A percentile compares a stretch with the other conserved stretches of the same genome.
Evolutionary conservation across 2,797 vertebrate species (phyloP).

Genomic region (Rhinatrema bivittatum): DNA sequence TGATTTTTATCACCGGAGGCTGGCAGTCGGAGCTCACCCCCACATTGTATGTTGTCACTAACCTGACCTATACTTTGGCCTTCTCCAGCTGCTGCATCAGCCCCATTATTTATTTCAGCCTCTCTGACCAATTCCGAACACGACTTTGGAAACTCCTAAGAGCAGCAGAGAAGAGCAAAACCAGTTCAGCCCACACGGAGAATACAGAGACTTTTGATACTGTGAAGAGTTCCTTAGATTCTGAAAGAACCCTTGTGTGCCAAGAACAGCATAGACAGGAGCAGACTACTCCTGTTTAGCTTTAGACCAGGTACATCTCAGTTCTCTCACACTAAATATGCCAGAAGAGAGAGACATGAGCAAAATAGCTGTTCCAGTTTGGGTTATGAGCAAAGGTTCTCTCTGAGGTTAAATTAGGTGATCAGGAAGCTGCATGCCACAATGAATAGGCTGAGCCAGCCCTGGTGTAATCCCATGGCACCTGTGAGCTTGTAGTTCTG

Average conservation of each 20-base stretch:
- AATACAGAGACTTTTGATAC: neutral
- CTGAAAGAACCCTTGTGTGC: neutral
- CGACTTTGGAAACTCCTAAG: neutral
- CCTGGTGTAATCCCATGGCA: too few species aligned
- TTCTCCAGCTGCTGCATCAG: conserved; percentile 1
- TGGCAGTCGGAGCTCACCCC: neutral
- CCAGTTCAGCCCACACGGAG: neutral
- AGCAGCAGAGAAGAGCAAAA: neutral
- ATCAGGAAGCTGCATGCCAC: too few species aligned
- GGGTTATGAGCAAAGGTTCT: too few species aligned
- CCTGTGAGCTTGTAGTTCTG: too few species aligned
- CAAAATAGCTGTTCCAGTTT: too few species aligned
- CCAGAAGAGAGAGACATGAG: too few species aligned
- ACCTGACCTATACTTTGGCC: neutral
- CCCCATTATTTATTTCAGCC: conserved; percentile 1
- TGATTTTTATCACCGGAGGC: neutral
- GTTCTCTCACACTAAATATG: too few species aligned
- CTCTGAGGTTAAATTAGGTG: too few species aligned
- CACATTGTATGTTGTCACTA: neutral
- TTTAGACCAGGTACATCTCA: too few species aligned
- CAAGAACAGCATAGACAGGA: too few species aligned
- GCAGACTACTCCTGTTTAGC: too few species aligned
- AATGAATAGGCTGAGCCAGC: too few species aligned
- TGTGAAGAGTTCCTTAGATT: neutral
- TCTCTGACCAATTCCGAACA: neutral